Percentiles rank a stretch among this genome's conserved stretches.
These are phyloP conservation scores for Raja brachyura DNA, from an alignment of 2,113 vertebrate genomes.

Conservation along the genomic window DNA sequence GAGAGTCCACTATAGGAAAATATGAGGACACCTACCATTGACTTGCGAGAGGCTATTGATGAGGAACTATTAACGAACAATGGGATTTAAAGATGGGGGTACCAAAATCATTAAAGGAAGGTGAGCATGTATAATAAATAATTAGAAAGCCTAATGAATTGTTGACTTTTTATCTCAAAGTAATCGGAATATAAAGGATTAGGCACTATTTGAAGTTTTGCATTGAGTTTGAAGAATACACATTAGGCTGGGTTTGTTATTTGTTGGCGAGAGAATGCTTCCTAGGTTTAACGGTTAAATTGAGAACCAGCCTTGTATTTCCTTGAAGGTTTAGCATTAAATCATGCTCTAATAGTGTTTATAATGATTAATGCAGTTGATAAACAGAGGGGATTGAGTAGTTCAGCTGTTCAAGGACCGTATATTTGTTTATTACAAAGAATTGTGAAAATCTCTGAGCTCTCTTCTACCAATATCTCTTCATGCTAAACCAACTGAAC, in stretches of 20 bases:
- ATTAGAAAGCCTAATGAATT: not conserved
- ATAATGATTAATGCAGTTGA: no score
- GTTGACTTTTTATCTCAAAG: not conserved
- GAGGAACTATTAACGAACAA: not conserved
- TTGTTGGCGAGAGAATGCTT: no score
- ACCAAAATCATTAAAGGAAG: not conserved
- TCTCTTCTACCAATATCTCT: not conserved
- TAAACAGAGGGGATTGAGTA: no score
- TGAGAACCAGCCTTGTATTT: no score
- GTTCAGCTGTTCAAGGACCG: no score
- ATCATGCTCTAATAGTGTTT: no score
- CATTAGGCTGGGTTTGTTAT: no score
- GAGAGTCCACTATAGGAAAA: not conserved
- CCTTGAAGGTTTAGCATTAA: no score
- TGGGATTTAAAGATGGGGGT: not conserved
- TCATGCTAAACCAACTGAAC: not conserved
- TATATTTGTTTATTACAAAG: not conserved
- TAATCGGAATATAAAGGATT: no score
- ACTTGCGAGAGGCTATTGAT: not conserved
- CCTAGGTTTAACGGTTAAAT: no score
- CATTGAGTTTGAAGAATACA: no score
- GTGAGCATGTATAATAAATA: not conserved
- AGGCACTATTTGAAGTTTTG: no score
- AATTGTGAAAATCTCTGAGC: not conserved
- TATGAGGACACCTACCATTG: not conserved